Conservation (phyloP, 2,113 vertebrate genomes). For the Eleginops maclovinus region DNA sequence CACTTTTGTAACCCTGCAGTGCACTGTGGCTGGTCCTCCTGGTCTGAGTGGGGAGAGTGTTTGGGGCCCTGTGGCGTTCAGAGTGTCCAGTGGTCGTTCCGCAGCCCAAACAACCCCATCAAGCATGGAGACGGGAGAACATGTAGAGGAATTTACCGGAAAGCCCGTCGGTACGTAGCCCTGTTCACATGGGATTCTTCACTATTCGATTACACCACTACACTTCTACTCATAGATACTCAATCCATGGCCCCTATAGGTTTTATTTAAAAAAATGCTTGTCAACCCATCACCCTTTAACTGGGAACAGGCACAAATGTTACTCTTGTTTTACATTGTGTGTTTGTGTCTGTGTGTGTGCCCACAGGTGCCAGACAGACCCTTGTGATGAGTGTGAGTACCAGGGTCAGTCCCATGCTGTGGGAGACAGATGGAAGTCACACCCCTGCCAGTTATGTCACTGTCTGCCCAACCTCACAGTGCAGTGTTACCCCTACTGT, state of each 20-base stretch:
- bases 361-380: constrained; percentile 87
- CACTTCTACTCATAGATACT: neutral
- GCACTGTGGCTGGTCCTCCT: constrained; percentile 91
- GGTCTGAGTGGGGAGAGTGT: constrained; percentile 92
- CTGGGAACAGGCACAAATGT: too few species aligned
- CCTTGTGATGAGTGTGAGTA: constrained; percentile 86
- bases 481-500: constrained; percentile 87
- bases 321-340: too few species aligned
- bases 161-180: constrained; percentile 87
- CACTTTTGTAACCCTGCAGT: constrained; percentile 75
- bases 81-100: constrained; percentile 94
- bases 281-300: too few species aligned
- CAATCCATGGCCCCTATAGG: neutral
- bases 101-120: constrained; percentile 90
- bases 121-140: constrained; percentile 80
- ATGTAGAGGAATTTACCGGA: constrained; percentile 90
- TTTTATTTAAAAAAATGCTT: too few species aligned
- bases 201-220: neutral
- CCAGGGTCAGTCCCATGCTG: constrained; percentile 71
- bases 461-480: constrained; percentile 82
- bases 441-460: constrained; percentile 87
- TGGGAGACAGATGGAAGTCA: constrained; percentile 87
- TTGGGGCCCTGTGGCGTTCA: constrained; percentile 89
- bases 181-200: neutral
- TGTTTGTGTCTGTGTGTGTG: constrained; percentile 37